These are phyloP conservation scores for Brachionus calyciflorus DNA, from an alignment of 1,140 invertebrate species.

Conservation along the genomic window DNA sequence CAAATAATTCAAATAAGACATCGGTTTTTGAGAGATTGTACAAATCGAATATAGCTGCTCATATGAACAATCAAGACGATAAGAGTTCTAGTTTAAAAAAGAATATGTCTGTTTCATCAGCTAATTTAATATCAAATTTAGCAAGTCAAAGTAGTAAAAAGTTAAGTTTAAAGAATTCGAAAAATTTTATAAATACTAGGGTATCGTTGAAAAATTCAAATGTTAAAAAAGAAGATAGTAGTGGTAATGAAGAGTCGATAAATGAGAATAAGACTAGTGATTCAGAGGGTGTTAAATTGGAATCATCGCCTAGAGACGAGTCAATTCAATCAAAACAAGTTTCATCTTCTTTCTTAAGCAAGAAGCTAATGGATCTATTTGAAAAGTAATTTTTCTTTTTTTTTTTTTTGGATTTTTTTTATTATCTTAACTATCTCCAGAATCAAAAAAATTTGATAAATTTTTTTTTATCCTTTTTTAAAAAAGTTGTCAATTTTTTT, in stretches of 20 bases:
- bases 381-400: conserved; percentile 15
- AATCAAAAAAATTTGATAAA: too few species aligned
- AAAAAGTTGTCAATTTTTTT: too few species aligned
- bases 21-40: conserved; percentile 36
- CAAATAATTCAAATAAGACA: neutral
- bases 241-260: conserved; percentile 27
- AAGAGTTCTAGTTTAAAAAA: conserved; percentile 28
- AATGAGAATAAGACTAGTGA: conserved; percentile 8
- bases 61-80: conserved; percentile 25
- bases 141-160: neutral
- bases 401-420: neutral
- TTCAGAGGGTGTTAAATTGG: neutral
- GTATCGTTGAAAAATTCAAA: neutral
- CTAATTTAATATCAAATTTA: conserved; percentile 28
- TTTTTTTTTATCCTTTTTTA: too few species aligned
- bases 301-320: neutral
- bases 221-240: conserved; percentile 14
- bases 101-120: conserved; percentile 37
- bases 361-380: conserved; percentile 27
- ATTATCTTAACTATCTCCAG: too few species aligned
- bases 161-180: neutral
- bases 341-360: conserved; percentile 9
- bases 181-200: conserved; percentile 3
- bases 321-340: neutral
- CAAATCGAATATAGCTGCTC: conserved; percentile 44